These are phyloP conservation scores for Candidula unifasciata DNA, from an alignment of 2,888 invertebrate genomes.

Conservation along the genomic window DNA sequence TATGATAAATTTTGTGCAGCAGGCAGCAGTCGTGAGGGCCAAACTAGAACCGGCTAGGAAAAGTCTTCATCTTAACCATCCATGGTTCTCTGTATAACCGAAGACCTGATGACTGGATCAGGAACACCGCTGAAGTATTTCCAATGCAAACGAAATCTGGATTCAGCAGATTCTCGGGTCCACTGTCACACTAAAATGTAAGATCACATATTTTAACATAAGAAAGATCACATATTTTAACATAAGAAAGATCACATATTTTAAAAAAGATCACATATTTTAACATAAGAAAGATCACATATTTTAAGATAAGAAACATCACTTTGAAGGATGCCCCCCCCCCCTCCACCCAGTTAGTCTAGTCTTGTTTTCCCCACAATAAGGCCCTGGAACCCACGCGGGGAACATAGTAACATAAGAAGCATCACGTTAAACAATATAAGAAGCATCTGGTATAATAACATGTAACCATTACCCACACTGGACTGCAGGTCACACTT, in stretches of 20 bases:
- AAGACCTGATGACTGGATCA: background rate
- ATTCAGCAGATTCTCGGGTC: background rate
- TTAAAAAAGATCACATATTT: too few species aligned
- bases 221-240: background rate
- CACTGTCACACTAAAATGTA: conserved; percentile 29
- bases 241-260: too few species aligned
- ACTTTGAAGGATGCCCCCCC: too few species aligned
- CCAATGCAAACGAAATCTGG: background rate
- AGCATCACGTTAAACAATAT: too few species aligned
- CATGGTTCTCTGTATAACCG: background rate
- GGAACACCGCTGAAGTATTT: background rate
- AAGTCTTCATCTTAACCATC: background rate
- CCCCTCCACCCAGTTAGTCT: too few species aligned
- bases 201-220: too few species aligned
- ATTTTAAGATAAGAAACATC: background rate
- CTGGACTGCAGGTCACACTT: too few species aligned
- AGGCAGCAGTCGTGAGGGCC: background rate
- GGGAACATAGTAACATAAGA: too few species aligned
- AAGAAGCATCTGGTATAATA: too few species aligned
- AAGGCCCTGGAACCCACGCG: too few species aligned
- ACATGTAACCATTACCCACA: too few species aligned
- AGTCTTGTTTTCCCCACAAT: too few species aligned
- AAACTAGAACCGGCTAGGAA: background rate
- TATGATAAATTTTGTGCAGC: background rate
- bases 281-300: background rate